These are phyloP conservation scores for Diplazon laetatorius DNA, from an alignment of 2,888 invertebrate species.

Conservation along the genomic window DNA sequence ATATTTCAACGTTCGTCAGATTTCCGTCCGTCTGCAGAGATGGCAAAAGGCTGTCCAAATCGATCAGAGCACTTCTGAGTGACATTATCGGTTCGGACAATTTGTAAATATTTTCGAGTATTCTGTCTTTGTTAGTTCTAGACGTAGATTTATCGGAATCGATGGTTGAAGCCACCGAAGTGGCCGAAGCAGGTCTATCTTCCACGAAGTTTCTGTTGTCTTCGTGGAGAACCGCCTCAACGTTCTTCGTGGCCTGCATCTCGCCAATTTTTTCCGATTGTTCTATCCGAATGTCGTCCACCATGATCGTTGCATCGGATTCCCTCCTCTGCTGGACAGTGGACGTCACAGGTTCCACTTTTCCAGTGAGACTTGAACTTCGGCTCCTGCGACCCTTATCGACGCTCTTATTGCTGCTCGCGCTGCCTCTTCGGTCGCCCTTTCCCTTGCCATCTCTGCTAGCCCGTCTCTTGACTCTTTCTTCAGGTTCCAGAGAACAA, in stretches of 20 bases:
- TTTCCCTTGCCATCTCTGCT: conserved; percentile 47
- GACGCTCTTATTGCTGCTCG: conserved; percentile 51
- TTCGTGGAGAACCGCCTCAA: conserved; percentile 37
- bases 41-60: conserved; percentile 69
- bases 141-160: conserved; percentile 68
- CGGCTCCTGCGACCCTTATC: conserved; percentile 41
- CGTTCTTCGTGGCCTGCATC: conserved; percentile 18
- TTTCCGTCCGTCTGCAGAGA: conserved; percentile 58
- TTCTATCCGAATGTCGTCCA: conserved; percentile 57
- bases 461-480: conserved; percentile 59
- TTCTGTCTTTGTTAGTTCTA: conserved; percentile 71
- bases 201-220: conserved; percentile 28
- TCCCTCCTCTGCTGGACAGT: conserved; percentile 47
- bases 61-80: conserved; percentile 73
- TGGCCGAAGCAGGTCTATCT: conserved; percentile 47
- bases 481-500: conserved; percentile 59
- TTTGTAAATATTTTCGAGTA: conserved; percentile 70
- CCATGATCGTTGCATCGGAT: conserved; percentile 60
- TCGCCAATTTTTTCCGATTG: conserved; percentile 42
- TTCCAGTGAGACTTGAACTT: conserved; percentile 54
- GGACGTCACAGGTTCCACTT: conserved; percentile 52
- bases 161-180: conserved; percentile 44
- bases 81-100: conserved; percentile 72
- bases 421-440: conserved; percentile 56
- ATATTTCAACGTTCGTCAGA: conserved; percentile 65